These are phyloP conservation scores for Timema cristinae DNA, from an alignment of 2,888 invertebrate species.

Conservation along the genomic window DNA sequence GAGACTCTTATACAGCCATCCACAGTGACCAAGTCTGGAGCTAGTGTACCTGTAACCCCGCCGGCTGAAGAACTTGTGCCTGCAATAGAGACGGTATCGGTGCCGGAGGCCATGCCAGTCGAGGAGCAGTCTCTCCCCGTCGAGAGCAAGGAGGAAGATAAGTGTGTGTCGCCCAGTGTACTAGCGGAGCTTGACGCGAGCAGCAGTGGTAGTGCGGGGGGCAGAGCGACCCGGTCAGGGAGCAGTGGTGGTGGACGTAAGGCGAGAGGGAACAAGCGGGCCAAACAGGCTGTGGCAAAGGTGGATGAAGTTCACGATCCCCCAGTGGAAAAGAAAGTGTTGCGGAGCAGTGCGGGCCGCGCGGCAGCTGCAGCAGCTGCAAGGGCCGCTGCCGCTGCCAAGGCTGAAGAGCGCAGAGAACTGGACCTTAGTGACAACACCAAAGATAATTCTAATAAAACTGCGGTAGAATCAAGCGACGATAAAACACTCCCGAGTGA, in stretches of 20 bases:
- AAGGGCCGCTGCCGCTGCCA: conserved; percentile 46
- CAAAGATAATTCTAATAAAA: conserved; percentile 24
- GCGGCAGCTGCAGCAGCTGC: conserved; percentile 55
- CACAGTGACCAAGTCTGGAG: conserved; percentile 26
- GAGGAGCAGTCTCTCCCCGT: conserved; percentile 15
- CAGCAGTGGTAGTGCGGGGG: conserved; percentile 3
- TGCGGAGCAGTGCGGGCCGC: conserved; percentile 64
- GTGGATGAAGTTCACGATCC: conserved; percentile 47
- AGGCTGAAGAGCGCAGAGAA: conserved; percentile 16
- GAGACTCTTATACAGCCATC: conserved; percentile 25
- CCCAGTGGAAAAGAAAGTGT: conserved; percentile 56
- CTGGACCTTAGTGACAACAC: conserved; percentile 23
- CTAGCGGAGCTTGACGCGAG: conserved; percentile 6
- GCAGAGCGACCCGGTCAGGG: conserved; percentile 25
- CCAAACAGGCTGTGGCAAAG: conserved; percentile 36
- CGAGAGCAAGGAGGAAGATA: conserved; percentile 7
- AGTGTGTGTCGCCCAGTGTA: conserved; percentile 1
- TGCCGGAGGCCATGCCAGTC: background rate
- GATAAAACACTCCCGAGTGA: conserved; percentile 6
- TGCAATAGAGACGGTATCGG: background rate
- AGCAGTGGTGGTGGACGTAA: conserved; percentile 39
- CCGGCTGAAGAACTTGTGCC: conserved; percentile 15
- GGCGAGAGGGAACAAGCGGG: conserved; percentile 39
- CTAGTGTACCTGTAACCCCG: conserved; percentile 13
- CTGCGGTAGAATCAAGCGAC: background rate